Evolutionary conservation across 2,888 invertebrate genomes (phyloP).

Genomic region (Drosophila anceps): DNA sequence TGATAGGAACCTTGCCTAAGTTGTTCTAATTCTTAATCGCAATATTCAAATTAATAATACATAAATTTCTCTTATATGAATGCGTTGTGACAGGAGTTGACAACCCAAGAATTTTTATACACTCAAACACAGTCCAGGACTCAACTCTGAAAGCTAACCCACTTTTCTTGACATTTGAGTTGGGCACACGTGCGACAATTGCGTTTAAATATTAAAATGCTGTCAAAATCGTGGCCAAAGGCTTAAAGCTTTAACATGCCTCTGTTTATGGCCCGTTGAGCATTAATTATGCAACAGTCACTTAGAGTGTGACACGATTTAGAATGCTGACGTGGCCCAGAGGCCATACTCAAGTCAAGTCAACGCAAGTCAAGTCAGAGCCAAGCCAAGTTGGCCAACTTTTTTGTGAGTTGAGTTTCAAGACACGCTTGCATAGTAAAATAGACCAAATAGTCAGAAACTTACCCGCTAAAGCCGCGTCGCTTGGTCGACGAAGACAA

Average conservation of each 20-base stretch:
- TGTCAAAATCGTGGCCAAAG: constrained; percentile 14
- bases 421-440: constrained; percentile 32
- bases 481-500: constrained; percentile 93
- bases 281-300: constrained; percentile 38
- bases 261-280: constrained; percentile 19
- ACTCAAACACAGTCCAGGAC: background rate
- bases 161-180: constrained; percentile 5
- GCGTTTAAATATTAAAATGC: constrained; percentile 8
- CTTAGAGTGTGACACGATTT: constrained; percentile 29
- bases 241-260: constrained; percentile 21
- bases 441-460: constrained; percentile 64
- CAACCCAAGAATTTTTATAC: background rate
- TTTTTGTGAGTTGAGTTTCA: background rate
- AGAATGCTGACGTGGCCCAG: constrained; percentile 21
- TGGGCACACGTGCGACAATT: constrained; percentile 3
- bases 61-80: background rate
- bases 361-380: background rate
- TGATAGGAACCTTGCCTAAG: no score
- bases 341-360: constrained; percentile 1
- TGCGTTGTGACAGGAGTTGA: background rate
- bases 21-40: no score
- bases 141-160: background rate
- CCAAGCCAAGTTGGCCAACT: constrained; percentile 9
- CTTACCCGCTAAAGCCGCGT: constrained; percentile 94
- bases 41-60: background rate